Evolutionary conservation across 2,113 vertebrate genomes (phyloP), one percentile per base, ranked within the genome.

Genomic region (Prolemur simus): DNA sequence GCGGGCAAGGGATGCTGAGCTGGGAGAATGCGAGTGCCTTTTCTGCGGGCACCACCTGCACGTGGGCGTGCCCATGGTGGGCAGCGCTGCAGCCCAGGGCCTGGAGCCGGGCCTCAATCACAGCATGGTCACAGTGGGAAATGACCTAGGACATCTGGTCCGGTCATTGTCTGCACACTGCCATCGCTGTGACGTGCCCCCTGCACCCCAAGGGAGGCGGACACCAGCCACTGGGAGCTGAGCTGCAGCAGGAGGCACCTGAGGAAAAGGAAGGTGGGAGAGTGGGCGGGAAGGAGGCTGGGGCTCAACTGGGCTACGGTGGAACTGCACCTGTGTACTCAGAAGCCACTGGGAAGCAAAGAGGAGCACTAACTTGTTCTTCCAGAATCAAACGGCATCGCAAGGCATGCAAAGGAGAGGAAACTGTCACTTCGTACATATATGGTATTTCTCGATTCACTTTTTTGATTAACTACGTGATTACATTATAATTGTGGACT

Each of bases 381-480:
- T 97, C 88, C 39, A 96, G 84, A 42, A 80, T 60, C 94, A 64
- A 77, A 56, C 14, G 34, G 94, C 63, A 81, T 92, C 91, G 60
- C 29, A 78, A 58, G 39, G 29, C 96, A 21, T 73, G 91, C 96
- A 97, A 83, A 47, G 87, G 96, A 97, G 77, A 91, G 60, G 71
- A 32, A 77, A 66, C 89, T 0, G 37, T 81, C 69, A 80, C 94
- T 98, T 96, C 32, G 54, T 83, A n/a, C 84, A 92, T 94, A 74
- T 94, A 69, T 94, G 73, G 83, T 68, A 91, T 96, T 94, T 97
- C 96, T 96, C 39, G 4, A 95, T 92, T 96, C 91, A 95, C 92
- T 98, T 94, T 95, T 94, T 94, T 96, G 77, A 97, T 98, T 54
- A 97, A 98, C 97, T 97, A 81, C 78, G 94, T 97, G 97, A 98